Percentiles rank a stretch among this genome's conserved stretches.
Evolutionary conservation across 2,888 invertebrate genomes (phyloP).

Genomic region (Frankliniella fusca): DNA sequence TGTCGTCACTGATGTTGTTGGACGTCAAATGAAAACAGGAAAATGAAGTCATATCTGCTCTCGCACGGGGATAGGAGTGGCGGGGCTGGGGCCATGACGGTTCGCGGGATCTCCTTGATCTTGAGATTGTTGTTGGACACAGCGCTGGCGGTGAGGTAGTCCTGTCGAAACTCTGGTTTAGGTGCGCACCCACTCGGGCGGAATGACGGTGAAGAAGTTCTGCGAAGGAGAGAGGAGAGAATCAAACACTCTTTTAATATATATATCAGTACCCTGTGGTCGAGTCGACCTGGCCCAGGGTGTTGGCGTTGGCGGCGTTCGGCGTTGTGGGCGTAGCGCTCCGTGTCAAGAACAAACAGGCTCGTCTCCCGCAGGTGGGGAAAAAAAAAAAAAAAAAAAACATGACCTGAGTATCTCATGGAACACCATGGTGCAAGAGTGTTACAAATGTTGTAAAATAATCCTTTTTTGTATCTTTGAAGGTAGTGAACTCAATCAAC

Average conservation of each 20-base stretch:
- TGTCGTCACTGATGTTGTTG: too few relatives aligned
- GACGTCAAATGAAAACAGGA: too few relatives aligned
- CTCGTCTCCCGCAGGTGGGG: constrained; percentile 65
- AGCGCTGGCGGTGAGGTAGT: constrained; percentile 51
- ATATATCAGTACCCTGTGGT: constrained; percentile 75
- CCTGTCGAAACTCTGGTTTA: constrained; percentile 61
- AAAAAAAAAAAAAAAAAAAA: neutral
- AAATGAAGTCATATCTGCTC: too few relatives aligned
- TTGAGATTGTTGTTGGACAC: constrained; percentile 20
- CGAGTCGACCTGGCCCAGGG: constrained; percentile 70
- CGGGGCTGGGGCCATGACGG: neutral
- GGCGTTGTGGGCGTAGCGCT: constrained; percentile 66
- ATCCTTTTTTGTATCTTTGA: too few relatives aligned
- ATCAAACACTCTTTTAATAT: constrained; percentile 39
- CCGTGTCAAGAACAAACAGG: constrained; percentile 63
- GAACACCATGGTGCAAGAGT: too few relatives aligned
- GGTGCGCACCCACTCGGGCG: constrained; percentile 63
- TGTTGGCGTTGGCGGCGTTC: too few relatives aligned
- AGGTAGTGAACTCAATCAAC: too few relatives aligned
- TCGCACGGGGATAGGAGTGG: too few relatives aligned
- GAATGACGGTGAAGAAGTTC: constrained; percentile 56
- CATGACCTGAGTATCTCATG: neutral
- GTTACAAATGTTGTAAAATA: too few relatives aligned
- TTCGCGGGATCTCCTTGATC: constrained; percentile 18
- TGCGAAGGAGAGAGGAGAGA: constrained; percentile 41